These are phyloP conservation scores for Leuciscus idus DNA, from an alignment of 2,113 vertebrate genomes.

Conservation along the genomic window DNA sequence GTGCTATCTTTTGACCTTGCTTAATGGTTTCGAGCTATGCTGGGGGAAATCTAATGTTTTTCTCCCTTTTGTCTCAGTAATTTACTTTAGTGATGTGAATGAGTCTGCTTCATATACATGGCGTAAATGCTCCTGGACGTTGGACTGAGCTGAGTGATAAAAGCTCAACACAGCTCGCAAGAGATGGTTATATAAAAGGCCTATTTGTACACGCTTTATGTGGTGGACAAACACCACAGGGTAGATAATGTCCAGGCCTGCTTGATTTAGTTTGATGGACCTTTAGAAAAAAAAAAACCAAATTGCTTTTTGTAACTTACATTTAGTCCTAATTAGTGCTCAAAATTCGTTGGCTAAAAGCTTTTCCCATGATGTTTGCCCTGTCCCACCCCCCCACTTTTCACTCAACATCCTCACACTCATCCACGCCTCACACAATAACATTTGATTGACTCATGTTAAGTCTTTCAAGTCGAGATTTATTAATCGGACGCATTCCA, in stretches of 20 bases:
- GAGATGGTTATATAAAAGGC: conserved; percentile 25
- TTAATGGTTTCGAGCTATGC: conserved; percentile 42
- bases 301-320: conserved; percentile 9
- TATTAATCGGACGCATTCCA: conserved; percentile 60
- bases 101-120: not conserved
- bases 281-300: not conserved
- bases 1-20: conserved; percentile 58
- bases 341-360: conserved; percentile 24
- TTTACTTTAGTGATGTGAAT: not conserved
- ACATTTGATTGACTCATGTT: conserved; percentile 50
- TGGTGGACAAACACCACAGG: conserved; percentile 1
- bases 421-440: conserved; percentile 7
- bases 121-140: not conserved
- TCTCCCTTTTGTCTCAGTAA: conserved; percentile 5
- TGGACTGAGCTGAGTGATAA: not conserved
- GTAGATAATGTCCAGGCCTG: conserved; percentile 35
- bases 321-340: conserved; percentile 21
- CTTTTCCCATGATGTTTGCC: conserved; percentile 23
- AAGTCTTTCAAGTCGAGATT: conserved; percentile 51
- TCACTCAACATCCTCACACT: conserved; percentile 17
- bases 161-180: not conserved
- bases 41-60: conserved; percentile 34
- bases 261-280: conserved; percentile 39
- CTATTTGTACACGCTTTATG: conserved; percentile 28
- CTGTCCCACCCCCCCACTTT: not conserved